These are phyloP conservation scores for Ypsolopha sequella DNA, from an alignment of 2,888 invertebrate species.

Conservation along the genomic window DNA sequence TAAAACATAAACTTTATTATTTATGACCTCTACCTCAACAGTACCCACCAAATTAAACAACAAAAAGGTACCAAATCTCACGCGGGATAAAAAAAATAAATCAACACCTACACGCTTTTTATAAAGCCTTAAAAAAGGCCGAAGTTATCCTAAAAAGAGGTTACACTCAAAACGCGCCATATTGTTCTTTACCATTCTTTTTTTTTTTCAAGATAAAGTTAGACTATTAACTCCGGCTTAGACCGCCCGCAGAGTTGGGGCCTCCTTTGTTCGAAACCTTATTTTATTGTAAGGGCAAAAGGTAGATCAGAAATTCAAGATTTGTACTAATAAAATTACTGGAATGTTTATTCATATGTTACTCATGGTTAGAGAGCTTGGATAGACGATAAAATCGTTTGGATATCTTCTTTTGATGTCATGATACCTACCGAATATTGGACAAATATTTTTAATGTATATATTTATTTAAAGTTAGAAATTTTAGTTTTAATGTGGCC, in stretches of 20 bases:
- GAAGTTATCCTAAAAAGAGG: conserved; percentile 14
- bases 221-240: conserved; percentile 18
- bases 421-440: no score
- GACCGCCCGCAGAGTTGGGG: conserved; percentile 21
- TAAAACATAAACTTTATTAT: no score
- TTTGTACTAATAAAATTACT: no score
- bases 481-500: no score
- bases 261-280: conserved; percentile 10
- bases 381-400: no score
- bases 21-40: background rate
- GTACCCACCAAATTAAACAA: background rate
- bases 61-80: conserved; percentile 3
- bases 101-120: conserved; percentile 27
- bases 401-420: no score
- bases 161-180: conserved; percentile 21
- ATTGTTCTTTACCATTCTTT: conserved; percentile 28
- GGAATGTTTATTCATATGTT: no score
- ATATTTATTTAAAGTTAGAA: no score
- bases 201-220: conserved; percentile 26
- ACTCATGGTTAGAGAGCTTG: no score
- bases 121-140: conserved; percentile 9
- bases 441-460: no score
- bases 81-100: conserved; percentile 13
- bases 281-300: background rate
- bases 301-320: background rate